Evolutionary conservation across 35 echinoderm and acorn worm species (phyloP).

Genomic region (Eucidaris tribuloides): DNA sequence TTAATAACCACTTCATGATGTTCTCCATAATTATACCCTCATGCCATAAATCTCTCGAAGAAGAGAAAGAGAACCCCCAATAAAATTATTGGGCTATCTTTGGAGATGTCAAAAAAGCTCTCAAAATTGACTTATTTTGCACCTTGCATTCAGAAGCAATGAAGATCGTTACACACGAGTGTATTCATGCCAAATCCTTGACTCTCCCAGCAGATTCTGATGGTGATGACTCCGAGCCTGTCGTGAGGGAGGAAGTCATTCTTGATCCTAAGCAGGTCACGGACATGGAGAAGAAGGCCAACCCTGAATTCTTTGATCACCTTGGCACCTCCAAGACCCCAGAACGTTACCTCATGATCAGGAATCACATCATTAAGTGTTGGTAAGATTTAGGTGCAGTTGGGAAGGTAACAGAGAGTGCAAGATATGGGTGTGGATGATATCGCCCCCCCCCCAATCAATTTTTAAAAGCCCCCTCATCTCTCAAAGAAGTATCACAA

Average conservation of each 20-base stretch:
- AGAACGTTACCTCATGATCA: constrained; percentile 57
- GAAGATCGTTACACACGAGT: neutral
- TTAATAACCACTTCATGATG: too few species aligned
- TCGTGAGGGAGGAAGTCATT: neutral
- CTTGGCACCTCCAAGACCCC: constrained; percentile 38
- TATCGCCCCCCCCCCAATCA: too few species aligned
- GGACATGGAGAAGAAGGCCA: constrained; percentile 30
- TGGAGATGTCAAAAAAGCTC: neutral
- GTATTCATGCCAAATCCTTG: neutral
- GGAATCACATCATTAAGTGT: constrained; percentile 50
- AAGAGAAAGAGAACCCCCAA: too few species aligned
- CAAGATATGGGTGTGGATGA: too few species aligned
- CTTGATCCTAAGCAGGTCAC: constrained; percentile 6
- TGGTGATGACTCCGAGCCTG: neutral
- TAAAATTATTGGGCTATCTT: neutral
- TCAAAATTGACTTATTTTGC: neutral
- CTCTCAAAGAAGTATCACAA: too few species aligned
- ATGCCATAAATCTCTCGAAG: too few species aligned
- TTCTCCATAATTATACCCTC: too few species aligned
- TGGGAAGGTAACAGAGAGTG: too few species aligned
- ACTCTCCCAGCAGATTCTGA: neutral
- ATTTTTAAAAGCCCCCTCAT: too few species aligned
- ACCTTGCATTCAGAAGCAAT: neutral
- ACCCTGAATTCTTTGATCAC: constrained; percentile 32
- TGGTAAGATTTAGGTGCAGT: too few species aligned